Percentiles rank a stretch among this genome's conserved stretches.
Conservation (phyloP, 2,888 invertebrate species). For the Philhelius pedissequus region DNA sequence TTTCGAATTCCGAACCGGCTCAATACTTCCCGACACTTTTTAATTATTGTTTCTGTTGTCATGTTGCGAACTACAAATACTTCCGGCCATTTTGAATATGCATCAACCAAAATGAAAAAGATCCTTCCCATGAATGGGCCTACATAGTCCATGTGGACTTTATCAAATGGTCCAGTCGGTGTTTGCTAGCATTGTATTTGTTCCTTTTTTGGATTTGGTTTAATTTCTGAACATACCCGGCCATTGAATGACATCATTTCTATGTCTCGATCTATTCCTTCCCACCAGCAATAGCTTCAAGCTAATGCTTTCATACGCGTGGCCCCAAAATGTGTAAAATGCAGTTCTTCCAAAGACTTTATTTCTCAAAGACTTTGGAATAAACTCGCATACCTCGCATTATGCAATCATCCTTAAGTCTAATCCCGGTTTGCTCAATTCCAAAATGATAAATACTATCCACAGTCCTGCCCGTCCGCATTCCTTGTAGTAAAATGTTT, state of each 20-base stretch:
- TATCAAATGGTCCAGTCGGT: slow-evolving; percentile 50
- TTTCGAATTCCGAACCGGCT: neutral
- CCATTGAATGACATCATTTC: slow-evolving; percentile 26
- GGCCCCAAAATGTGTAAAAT: slow-evolving; percentile 28
- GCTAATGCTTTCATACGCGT: slow-evolving; percentile 12
- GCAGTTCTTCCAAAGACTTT: neutral
- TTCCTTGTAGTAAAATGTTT: no score
- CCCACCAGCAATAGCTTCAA: slow-evolving; percentile 46
- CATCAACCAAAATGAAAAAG: slow-evolving; percentile 59
- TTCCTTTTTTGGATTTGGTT: slow-evolving; percentile 22
- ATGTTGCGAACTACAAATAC: slow-evolving; percentile 45
- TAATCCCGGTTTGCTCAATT: no score
- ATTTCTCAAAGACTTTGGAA: no score
- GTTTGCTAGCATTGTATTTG: slow-evolving; percentile 35
- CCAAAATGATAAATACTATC: no score
- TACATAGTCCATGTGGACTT: slow-evolving; percentile 68
- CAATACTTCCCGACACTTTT: neutral
- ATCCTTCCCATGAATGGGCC: slow-evolving; percentile 54
- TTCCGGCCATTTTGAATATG: slow-evolving; percentile 70
- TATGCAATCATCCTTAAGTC: no score
- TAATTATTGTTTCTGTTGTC: neutral
- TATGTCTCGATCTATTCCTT: slow-evolving; percentile 48
- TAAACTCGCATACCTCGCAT: no score
- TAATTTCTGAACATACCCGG: neutral
- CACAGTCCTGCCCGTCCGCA: no score